phyloP scores from a whole-genome alignment of 30 jellyfish, hydroid and myxozoan species.

The Cassiopea andromeda region DNA sequence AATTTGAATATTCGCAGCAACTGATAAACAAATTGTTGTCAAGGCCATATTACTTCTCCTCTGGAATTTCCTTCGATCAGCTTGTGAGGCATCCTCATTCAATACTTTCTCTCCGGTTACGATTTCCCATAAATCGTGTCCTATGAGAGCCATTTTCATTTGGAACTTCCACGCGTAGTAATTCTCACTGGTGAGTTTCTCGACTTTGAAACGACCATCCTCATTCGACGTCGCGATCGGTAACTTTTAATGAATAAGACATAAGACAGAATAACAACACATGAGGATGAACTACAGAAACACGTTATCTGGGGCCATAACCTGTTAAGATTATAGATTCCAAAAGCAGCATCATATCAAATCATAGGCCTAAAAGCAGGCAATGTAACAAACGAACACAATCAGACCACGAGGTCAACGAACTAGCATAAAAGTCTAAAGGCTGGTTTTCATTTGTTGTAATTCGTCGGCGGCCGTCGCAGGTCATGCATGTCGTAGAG shows the following conservation, averaged over 20 bases:
- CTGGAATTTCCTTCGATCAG: not conserved
- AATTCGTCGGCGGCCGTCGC: too few relatives aligned
- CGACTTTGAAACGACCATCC: not conserved
- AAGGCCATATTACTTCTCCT: not conserved
- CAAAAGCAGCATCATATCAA: too few relatives aligned
- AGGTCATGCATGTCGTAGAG: too few relatives aligned
- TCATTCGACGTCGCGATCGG: not conserved
- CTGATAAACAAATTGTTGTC: not conserved
- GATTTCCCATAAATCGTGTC: not conserved
- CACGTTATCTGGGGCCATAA: not conserved
- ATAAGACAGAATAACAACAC: not conserved
- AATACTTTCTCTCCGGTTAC: too few relatives aligned
- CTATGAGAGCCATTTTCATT: not conserved
- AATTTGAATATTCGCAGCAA: slow-evolving; percentile 36
- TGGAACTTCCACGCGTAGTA: too few relatives aligned
- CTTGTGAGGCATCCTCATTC: not conserved
- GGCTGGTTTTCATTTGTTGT: too few relatives aligned
- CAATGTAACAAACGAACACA: too few relatives aligned
- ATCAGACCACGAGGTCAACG: too few relatives aligned
- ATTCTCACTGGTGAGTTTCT: not conserved
- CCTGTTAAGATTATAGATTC: too few relatives aligned
- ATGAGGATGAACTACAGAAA: not conserved
- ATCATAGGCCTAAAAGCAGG: too few relatives aligned
- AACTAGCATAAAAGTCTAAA: too few relatives aligned
- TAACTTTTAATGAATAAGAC: not conserved